These are phyloP conservation scores for Chloebia gouldiae DNA, from an alignment of 2,113 vertebrate species.

Conservation along the genomic window DNA sequence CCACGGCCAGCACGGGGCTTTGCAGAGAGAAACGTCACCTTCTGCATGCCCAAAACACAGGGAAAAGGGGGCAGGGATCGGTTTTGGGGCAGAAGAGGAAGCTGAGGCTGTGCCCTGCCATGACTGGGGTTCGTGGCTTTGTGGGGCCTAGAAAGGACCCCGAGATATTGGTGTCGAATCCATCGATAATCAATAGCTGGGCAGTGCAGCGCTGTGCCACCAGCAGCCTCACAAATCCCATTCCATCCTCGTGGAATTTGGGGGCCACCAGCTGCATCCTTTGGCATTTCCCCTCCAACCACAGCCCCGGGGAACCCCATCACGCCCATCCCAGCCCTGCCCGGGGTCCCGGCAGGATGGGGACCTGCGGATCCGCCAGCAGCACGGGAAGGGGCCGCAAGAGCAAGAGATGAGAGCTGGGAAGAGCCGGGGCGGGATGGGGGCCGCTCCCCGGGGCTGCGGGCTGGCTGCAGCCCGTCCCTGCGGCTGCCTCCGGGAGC, in stretches of 20 bases:
- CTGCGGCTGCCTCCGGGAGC: not conserved
- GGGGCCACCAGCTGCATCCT: not conserved
- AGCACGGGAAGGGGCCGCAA: rapidly evolving
- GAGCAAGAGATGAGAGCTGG: not conserved
- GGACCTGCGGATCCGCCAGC: rapidly evolving
- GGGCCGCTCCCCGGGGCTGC: not conserved
- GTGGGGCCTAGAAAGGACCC: rapidly evolving
- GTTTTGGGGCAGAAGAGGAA: not conserved
- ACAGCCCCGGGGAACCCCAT: rapidly evolving
- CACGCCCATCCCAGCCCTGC: not conserved
- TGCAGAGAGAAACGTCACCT: rapidly evolving
- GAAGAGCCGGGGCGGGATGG: not conserved
- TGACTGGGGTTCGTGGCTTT: not conserved
- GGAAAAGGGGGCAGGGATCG: not conserved
- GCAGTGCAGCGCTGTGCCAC: rapidly evolving
- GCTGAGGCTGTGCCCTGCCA: not conserved
- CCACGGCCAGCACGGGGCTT: not conserved
- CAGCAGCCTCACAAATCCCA: not conserved
- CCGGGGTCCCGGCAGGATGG: not conserved
- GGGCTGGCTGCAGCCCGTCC: not conserved
- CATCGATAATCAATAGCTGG: rapidly evolving
- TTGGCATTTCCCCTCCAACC: not conserved
- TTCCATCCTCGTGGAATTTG: rapidly evolving
- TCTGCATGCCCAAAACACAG: not conserved
- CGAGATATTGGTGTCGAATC: rapidly evolving